phyloP scores from a whole-genome alignment of 2,888 invertebrate species.

The Hymenopus coronatus region DNA sequence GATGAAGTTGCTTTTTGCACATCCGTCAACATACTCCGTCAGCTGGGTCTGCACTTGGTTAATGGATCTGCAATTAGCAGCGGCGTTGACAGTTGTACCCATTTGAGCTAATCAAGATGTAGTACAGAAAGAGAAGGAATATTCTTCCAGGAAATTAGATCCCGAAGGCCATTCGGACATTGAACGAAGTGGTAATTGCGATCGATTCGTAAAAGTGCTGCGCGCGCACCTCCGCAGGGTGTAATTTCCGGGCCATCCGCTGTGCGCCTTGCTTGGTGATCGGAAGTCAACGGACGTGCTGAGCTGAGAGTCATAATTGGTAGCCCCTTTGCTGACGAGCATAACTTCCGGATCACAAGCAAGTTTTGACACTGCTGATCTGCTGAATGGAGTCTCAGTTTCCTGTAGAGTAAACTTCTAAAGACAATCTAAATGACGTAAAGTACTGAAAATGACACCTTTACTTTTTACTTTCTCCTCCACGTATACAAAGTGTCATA shows the following conservation, averaged over 20 bases:
- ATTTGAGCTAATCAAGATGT: background rate
- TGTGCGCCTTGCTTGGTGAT: background rate
- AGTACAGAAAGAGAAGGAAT: background rate
- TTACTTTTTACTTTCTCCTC: too few species aligned
- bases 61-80: background rate
- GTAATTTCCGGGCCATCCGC: background rate
- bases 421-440: too few species aligned
- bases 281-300: background rate
- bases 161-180: background rate
- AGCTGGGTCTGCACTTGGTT: too few species aligned
- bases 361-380: background rate
- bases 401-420: too few species aligned
- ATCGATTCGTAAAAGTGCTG: background rate
- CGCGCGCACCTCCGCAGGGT: background rate
- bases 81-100: background rate
- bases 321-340: background rate
- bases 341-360: background rate
- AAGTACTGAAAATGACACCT: too few species aligned
- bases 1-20: background rate
- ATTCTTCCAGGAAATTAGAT: background rate
- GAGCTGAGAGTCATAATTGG: background rate
- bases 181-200: background rate
- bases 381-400: too few species aligned
- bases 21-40: background rate
- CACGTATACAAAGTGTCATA: too few species aligned